Base-by-base conservation (phyloP, 1,140 invertebrate genomes). In the Drosophila kohkoa region DNA sequence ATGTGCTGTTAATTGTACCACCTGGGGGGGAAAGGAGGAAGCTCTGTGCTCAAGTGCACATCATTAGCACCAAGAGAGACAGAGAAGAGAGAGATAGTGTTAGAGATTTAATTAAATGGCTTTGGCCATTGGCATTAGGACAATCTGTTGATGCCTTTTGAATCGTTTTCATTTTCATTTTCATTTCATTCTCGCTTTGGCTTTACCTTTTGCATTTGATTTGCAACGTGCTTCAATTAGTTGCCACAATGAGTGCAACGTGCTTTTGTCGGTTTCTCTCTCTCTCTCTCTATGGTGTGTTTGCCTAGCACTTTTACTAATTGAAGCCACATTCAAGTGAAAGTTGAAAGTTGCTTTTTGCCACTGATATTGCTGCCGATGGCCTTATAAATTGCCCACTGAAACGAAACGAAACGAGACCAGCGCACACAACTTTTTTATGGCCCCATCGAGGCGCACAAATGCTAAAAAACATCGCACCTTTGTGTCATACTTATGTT, bases 51-150 rank as follows among this genome's bases (percentile, higher is more conserved):
- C 67, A 72, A 83, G 81, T 79, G 72, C 67, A 77, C 59, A 82
- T 82, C 81, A 85, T 82, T 82, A 82, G 81, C 71, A 72, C 66
- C 65, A 45, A 55, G 35, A 38, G 35, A 38, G 7, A 10, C 2
- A 38, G 35, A n/a, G n/a, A n/a, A n/a, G n/a, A n/a, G n/a, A 35
- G 32, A 35, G 32, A 8, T 1, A 5, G 51, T 35, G 35, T 30
- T 41, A 54, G 60, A 67, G 82, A 82, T 87, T 82, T 76, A 77
- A 87, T 79, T 87, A 73, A 86, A 87, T 82, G 67, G 81, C 64
- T 76, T 83, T 74, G 76, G 55, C 64, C 43, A 60, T 60, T 64
- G 70, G 60, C 73, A 65, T 73, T 45, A 75, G 75, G 74, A 60
- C 69, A 63, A 52, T 75, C 71, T 38, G 54, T 58, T 59, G 58